These are phyloP conservation scores for Arctia plantaginis DNA, from an alignment of 2,888 invertebrate species.

Conservation along the genomic window DNA sequence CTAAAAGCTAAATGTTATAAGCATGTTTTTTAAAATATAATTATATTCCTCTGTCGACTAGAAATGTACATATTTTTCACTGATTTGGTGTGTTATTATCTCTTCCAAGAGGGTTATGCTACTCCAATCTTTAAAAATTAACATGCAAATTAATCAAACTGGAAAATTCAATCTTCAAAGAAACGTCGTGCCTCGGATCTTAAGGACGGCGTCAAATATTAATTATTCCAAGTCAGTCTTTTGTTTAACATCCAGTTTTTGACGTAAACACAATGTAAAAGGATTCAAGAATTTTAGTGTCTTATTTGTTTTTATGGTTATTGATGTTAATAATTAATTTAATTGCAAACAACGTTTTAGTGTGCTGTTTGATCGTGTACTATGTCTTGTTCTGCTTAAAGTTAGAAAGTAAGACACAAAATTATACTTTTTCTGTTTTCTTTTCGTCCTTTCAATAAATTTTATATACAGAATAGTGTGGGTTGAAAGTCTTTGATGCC, in stretches of 20 bases:
- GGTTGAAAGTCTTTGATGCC: too few relatives aligned
- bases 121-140: slow-evolving; percentile 12
- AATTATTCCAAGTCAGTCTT: slow-evolving; percentile 18
- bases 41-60: not conserved
- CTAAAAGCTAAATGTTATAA: too few relatives aligned
- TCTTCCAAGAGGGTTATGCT: not conserved
- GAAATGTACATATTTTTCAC: not conserved
- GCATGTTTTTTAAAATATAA: too few relatives aligned
- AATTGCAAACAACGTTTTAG: not conserved
- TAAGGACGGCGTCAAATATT: slow-evolving; percentile 14
- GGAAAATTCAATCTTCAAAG: slow-evolving; percentile 20
- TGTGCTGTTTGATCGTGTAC: not conserved
- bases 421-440: not conserved
- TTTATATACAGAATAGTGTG: not conserved
- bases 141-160: slow-evolving; percentile 15
- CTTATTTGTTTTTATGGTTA: not conserved
- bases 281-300: not conserved
- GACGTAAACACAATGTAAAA: not conserved
- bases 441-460: not conserved
- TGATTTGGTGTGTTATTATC: not conserved
- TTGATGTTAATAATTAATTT: not conserved
- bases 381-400: not conserved
- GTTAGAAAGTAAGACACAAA: not conserved
- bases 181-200: slow-evolving; percentile 16
- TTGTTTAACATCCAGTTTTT: slow-evolving; percentile 9